Evolutionary conservation across 2,113 vertebrate genomes (phyloP), one percentile per base, ranked within the genome.

Genomic region (Salvelinus alpinus): DNA sequence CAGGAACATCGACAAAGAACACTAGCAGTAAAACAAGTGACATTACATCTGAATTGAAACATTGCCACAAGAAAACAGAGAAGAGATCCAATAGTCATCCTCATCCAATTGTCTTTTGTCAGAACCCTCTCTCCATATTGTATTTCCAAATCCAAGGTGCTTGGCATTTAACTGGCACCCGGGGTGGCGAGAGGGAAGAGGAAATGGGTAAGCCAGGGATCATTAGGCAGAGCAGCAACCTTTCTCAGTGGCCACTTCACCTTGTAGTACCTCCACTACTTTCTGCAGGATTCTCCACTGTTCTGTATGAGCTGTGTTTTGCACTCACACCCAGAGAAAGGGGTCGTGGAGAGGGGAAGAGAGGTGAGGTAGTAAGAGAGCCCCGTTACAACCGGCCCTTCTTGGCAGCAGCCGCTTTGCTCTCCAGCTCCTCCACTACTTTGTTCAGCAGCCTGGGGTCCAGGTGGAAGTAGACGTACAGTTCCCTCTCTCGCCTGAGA

Each of bases 391-490:
- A 34, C 25, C 2, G 64, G 24, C 27, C 25, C 64, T 29, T 66
- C 25, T 29, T 66, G 24, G 2, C 18, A 64, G 31, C 74, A 51
- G 88, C 82, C 78, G 77, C 83, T 85, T 86, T 86, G 86, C 69
- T 47, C 89, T 98, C 96, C 84, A 95, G 89, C 70, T 94, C 94
- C 81, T 95, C 93, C 57, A 99, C 93, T 7, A 93, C 74, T 77
- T 93, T 92, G 87, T 92, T 94, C 85, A 98, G 89, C 44, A 88
- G 85, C 3, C 88, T 86, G 75, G 94, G 78, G 18, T 98, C 93
- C 79, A 94, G 91, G 80, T 95, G 95, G 90, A 96, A 98, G 87
- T 94, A 90, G 48, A 96, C 86, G 73, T 96, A 98, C 60, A 99
- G 89, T 47, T 96, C 91, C 90, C 96, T 94, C 90, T 98, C 94